A percentile compares a stretch with the other conserved stretches of the same genome.
These are phyloP conservation scores for Brachyhypopomus gauderio DNA, from an alignment of 2,113 vertebrate genomes.

Conservation along the genomic window DNA sequence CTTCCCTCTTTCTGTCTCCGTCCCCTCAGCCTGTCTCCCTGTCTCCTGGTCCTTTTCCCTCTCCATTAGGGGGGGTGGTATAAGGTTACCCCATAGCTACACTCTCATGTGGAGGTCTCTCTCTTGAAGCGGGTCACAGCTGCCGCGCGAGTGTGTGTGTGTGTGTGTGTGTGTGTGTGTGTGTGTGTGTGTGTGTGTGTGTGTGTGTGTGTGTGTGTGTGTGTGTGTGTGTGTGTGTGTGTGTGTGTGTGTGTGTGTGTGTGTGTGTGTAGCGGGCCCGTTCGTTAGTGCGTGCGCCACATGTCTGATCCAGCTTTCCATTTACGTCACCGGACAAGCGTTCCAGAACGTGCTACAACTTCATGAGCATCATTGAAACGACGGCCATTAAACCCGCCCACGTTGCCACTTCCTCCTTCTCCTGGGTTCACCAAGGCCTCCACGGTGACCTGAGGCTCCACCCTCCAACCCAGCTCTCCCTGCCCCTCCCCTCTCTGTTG, in stretches of 20 bases:
- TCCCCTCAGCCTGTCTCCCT: conserved; percentile 22
- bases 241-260: conserved; percentile 2
- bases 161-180: neutral
- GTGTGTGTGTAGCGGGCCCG: neutral
- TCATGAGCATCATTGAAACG: neutral
- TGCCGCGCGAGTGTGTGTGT: too few relatives aligned
- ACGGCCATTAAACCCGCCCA: neutral
- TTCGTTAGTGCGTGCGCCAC: neutral
- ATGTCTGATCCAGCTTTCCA: conserved; percentile 2
- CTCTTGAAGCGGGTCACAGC: conserved; percentile 19
- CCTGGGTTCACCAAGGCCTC: neutral
- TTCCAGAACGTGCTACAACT: neutral
- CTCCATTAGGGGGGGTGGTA: conserved; percentile 6
- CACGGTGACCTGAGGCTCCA: neutral
- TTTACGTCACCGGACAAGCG: neutral
- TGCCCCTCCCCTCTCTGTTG: neutral
- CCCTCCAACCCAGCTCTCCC: neutral
- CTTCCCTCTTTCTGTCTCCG: conserved; percentile 6
- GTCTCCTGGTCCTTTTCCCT: conserved; percentile 37
- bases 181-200: neutral
- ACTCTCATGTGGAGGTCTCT: conserved; percentile 11
- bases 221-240: neutral
- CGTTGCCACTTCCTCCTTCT: neutral
- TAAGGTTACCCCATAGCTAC: conserved; percentile 15
- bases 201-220: neutral